These are phyloP conservation scores for Callimorpha dominula DNA, from an alignment of 2,888 invertebrate genomes.

Conservation along the genomic window DNA sequence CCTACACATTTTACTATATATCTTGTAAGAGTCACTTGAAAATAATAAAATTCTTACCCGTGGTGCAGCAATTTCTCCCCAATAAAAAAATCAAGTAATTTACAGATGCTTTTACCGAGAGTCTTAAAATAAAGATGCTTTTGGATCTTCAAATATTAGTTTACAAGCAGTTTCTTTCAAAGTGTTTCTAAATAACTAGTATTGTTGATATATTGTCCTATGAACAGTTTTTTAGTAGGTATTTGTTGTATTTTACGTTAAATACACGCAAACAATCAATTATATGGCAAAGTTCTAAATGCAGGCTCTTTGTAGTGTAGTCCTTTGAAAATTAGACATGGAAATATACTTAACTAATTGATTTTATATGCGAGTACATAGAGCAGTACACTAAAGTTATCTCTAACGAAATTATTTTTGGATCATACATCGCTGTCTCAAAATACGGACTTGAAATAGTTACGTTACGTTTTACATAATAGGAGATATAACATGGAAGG, in stretches of 20 bases:
- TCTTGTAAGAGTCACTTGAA: neutral
- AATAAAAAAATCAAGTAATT: no score
- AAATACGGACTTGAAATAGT: neutral
- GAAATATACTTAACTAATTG: constrained; percentile 7
- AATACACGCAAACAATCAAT: neutral
- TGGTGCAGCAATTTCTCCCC: no score
- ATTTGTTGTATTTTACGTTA: neutral
- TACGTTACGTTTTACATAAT: no score
- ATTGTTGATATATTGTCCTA: neutral
- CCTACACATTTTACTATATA: neutral
- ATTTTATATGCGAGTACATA: neutral
- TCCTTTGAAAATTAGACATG: constrained; percentile 1
- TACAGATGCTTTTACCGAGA: no score
- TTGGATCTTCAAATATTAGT: no score
- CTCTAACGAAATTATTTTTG: neutral
- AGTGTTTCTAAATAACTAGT: neutral
- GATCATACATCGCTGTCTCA: neutral
- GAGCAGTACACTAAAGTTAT: neutral
- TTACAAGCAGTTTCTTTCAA: neutral
- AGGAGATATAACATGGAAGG: neutral
- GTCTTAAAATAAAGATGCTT: no score
- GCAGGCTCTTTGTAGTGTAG: neutral
- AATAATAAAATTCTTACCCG: no score
- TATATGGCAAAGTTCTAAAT: neutral
- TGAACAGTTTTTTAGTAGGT: neutral